phyloP scores from a whole-genome alignment of 2,113 vertebrate species.

The Phycodurus eques region DNA sequence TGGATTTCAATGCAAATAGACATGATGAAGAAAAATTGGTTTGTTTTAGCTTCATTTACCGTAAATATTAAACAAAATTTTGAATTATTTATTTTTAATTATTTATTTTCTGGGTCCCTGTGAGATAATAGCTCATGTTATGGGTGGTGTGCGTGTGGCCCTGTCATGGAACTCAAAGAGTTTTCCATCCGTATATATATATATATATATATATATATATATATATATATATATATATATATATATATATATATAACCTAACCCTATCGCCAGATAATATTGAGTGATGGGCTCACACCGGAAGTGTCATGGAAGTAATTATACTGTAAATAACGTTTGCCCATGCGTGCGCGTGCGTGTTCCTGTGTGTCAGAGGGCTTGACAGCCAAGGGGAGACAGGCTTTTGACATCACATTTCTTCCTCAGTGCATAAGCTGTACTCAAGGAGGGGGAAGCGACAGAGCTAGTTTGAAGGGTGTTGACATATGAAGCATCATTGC shows the following conservation, averaged over 20 bases:
- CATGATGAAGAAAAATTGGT: not conserved
- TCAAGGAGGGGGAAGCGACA: constrained; percentile 14
- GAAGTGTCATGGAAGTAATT: constrained; percentile 61
- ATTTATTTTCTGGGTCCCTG: constrained; percentile 3
- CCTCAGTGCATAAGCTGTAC: constrained; percentile 45
- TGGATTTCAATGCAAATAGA: constrained; percentile 28
- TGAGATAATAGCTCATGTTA: not conserved
- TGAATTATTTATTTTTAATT: not conserved
- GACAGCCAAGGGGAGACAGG: constrained; percentile 59
- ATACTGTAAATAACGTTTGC: constrained; percentile 62
- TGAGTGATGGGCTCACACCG: constrained; percentile 52
- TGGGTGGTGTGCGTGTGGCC: constrained; percentile 8
- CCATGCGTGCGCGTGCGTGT: constrained; percentile 14
- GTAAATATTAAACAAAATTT: not conserved
- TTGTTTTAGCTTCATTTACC: constrained; percentile 3
- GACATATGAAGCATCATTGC: constrained; percentile 48
- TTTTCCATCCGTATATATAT: constrained; percentile 8
- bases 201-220: constrained; percentile 19
- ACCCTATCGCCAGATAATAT: constrained; percentile 51
- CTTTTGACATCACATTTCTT: constrained; percentile 63
- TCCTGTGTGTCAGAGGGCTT: constrained; percentile 43
- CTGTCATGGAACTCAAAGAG: constrained; percentile 27
- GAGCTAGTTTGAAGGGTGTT: constrained; percentile 17
- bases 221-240: constrained; percentile 2
- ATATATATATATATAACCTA: constrained; percentile 24